Conservation (phyloP, 1,140 invertebrate species). For the Leptinotarsa defecta region DNA sequence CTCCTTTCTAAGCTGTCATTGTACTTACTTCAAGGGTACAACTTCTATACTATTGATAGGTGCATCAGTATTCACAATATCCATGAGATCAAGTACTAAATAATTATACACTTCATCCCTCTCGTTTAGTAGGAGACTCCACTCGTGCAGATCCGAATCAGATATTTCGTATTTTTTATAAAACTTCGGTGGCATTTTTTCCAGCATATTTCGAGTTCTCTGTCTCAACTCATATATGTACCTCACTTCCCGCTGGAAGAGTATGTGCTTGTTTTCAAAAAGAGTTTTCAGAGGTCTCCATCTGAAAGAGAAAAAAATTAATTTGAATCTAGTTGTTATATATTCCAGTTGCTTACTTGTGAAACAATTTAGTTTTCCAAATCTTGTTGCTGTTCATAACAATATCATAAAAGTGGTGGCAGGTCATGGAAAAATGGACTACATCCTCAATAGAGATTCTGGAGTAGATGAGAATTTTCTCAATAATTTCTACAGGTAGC, state of each 20-base stretch:
- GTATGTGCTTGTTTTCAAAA: slow-evolving; percentile 29
- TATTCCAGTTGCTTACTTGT: slow-evolving; percentile 30
- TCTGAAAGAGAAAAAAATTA: slow-evolving; percentile 34
- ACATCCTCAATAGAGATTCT: slow-evolving; percentile 25
- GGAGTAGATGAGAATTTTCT: slow-evolving; percentile 18
- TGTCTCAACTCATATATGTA: slow-evolving; percentile 40
- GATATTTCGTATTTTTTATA: slow-evolving; percentile 45
- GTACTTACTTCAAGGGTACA: slow-evolving; percentile 44
- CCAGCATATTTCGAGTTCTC: slow-evolving; percentile 31
- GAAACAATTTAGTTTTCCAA: slow-evolving; percentile 38
- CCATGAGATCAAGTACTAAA: slow-evolving; percentile 38
- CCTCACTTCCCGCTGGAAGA: slow-evolving; percentile 37
- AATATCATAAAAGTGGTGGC: slow-evolving; percentile 27
- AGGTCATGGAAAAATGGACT: slow-evolving; percentile 29
- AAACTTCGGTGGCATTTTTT: slow-evolving; percentile 40
- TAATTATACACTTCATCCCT: slow-evolving; percentile 37
- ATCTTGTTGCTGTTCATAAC: slow-evolving; percentile 27
- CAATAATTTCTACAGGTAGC: slow-evolving; percentile 32
- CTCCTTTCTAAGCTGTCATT: no score
- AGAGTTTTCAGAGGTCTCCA: slow-evolving; percentile 34
- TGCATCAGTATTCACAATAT: slow-evolving; percentile 37
- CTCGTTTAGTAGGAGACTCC: slow-evolving; percentile 34
- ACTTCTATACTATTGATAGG: slow-evolving; percentile 43
- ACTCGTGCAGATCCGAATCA: slow-evolving; percentile 42
- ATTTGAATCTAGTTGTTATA: neutral